Percentiles rank a stretch among this genome's conserved stretches.
These are phyloP conservation scores for Oryzias dopingdopingensis DNA, from an alignment of 2,797 vertebrate species.

Conservation along the genomic window DNA sequence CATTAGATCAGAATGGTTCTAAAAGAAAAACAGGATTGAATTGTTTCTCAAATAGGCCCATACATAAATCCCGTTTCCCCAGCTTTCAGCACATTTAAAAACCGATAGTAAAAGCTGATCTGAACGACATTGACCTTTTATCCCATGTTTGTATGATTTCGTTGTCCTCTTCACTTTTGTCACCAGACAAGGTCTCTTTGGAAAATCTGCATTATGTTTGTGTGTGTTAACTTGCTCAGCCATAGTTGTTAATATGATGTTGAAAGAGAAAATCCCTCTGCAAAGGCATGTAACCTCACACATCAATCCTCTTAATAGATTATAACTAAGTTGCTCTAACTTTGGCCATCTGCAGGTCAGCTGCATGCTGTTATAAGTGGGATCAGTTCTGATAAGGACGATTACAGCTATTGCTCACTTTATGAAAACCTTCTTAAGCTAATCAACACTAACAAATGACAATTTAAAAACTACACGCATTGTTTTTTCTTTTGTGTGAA, in stretches of 20 bases:
- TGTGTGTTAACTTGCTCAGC: slow-evolving; percentile 23
- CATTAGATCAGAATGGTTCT: no score
- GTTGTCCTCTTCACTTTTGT: background rate
- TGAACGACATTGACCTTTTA: no score
- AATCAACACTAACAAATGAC: background rate
- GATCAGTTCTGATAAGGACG: slow-evolving; percentile 25
- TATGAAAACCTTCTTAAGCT: background rate
- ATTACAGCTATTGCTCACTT: slow-evolving; percentile 15
- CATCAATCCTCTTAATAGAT: slow-evolving; percentile 71
- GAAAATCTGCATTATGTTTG: background rate
- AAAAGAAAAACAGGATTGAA: no score
- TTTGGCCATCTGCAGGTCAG: slow-evolving; percentile 38
- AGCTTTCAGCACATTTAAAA: no score
- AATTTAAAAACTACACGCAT: no score
- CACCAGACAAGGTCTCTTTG: background rate
- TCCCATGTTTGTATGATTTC: background rate
- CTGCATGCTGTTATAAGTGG: slow-evolving; percentile 33
- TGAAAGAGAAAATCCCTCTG: slow-evolving; percentile 58
- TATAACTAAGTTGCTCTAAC: slow-evolving; percentile 50
- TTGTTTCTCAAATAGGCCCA: no score
- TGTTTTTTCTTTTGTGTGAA: background rate
- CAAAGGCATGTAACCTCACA: slow-evolving; percentile 54
- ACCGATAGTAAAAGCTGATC: no score
- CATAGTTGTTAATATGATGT: slow-evolving; percentile 47
- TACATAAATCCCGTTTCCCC: no score